These are phyloP conservation scores for Brachypalpus laphriformis DNA, from an alignment of 2,888 invertebrate species.

Conservation along the genomic window DNA sequence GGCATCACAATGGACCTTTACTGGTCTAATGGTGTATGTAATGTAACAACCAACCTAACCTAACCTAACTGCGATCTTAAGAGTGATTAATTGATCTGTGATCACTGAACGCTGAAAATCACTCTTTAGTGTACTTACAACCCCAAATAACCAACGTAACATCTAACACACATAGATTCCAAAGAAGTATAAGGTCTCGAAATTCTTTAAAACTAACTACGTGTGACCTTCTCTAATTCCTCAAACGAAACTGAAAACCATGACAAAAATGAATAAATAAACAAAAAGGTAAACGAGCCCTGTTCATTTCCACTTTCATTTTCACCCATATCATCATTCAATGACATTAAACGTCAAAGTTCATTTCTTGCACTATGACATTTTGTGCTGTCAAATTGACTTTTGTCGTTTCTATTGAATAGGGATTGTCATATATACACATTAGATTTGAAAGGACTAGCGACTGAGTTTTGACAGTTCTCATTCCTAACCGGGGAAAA, in stretches of 20 bases:
- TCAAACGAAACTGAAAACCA: neutral
- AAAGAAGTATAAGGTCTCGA: too few relatives aligned
- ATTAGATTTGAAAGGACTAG: neutral
- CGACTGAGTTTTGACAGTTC: neutral
- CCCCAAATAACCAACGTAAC: too few relatives aligned
- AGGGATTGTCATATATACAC: neutral
- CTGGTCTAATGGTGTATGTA: too few relatives aligned
- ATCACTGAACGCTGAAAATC: too few relatives aligned
- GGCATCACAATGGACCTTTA: too few relatives aligned
- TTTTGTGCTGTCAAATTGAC: neutral
- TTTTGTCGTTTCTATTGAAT: neutral
- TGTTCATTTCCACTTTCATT: neutral
- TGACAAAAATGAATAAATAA: neutral
- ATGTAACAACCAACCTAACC: too few relatives aligned
- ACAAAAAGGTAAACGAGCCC: neutral
- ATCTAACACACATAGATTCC: too few relatives aligned
- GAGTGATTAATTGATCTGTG: too few relatives aligned
- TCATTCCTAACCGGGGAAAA: neutral
- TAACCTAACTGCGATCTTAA: too few relatives aligned
- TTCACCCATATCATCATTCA: neutral
- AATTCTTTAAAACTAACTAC: too few relatives aligned
- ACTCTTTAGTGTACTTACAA: too few relatives aligned
- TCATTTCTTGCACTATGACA: slow-evolving; percentile 7
- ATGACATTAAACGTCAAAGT: slow-evolving; percentile 19
- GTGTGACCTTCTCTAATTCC: too few relatives aligned